phyloP scores from a whole-genome alignment of 2,113 vertebrate genomes.

The Otis tarda region DNA sequence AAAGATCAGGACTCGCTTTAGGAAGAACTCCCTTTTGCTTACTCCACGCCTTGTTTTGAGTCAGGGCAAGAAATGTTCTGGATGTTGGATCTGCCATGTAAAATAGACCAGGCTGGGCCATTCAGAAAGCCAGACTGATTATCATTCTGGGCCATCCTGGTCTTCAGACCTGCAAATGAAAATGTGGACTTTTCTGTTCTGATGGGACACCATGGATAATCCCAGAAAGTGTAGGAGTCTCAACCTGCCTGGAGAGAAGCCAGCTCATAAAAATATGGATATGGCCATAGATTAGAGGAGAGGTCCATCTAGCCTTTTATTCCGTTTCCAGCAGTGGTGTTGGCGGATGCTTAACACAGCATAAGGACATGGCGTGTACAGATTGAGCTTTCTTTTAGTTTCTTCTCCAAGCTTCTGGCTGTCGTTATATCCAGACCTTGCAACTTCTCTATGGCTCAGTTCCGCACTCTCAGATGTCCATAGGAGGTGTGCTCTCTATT shows the following conservation, averaged over 20 bases:
- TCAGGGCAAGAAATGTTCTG: background rate
- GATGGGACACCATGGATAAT: background rate
- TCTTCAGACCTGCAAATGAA: background rate
- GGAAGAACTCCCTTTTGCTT: background rate
- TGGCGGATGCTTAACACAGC: background rate
- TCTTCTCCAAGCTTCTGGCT: background rate
- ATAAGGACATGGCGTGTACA: background rate
- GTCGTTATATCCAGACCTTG: background rate
- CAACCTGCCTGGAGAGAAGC: background rate
- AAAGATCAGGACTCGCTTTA: background rate
- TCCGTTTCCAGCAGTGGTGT: background rate
- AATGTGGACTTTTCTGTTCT: background rate
- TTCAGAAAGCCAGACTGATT: background rate
- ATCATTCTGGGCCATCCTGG: background rate
- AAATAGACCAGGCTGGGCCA: background rate
- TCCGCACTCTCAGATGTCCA: background rate
- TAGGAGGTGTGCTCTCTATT: background rate
- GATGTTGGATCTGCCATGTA: background rate
- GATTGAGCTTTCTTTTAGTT: background rate
- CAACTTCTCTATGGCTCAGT: background rate
- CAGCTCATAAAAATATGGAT: background rate
- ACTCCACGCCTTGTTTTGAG: background rate
- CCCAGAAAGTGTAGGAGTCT: background rate
- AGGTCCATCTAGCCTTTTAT: background rate
- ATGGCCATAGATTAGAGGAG: background rate